Evolutionary conservation across 2,888 invertebrate species (phyloP), one percentile per base, ranked within the genome.

Genomic region (Mimachlamys varia): DNA sequence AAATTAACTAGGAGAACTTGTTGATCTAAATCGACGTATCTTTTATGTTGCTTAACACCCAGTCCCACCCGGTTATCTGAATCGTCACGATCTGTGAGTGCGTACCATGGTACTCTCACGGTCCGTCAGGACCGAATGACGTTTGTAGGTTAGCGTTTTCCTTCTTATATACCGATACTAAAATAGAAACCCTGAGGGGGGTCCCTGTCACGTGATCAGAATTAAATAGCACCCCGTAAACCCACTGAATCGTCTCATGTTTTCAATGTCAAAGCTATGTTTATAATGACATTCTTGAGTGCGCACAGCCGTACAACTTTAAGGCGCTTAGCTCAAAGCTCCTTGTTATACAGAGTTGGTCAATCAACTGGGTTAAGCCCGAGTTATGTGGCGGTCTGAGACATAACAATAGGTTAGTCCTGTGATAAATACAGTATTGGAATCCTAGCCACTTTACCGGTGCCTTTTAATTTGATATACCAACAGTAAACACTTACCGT

Each of bases 161-260:
- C 33, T 12, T 15, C 76, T 76, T 76, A 76, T 76, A 76, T 76
- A 76, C 76, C 76, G 5, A 33, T 3, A 27, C 76, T 15, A 76
- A 76, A 76, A 76, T 76, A 76, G 76, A 76, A 76, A 76, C 76
- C 27, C 33, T 27, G 27, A 76, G 76, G 27, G 58, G 76, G 76
- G 76, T 76, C 33, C 7, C 3, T 33, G 76, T 76, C 76, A 76
- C 76, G 76, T 76, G 76, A 15, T 76, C 17, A 10, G 22, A n/a
- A 62, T 62, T 22, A 62, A 62, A 62, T 5, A 76, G 76, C 76
- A 76, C 27, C 27, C 33, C 33, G 17, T 15, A 76, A 76, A 76
- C 27, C 33, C 76, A 76, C 2, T 76, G 76, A 76, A 33, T 33
- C 76, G 33, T 76, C 27, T 33, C 76, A 13, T 53, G 53, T 53